These are phyloP conservation scores for Ypsolopha scabrella DNA, from an alignment of 2,888 invertebrate species.

Conservation along the genomic window DNA sequence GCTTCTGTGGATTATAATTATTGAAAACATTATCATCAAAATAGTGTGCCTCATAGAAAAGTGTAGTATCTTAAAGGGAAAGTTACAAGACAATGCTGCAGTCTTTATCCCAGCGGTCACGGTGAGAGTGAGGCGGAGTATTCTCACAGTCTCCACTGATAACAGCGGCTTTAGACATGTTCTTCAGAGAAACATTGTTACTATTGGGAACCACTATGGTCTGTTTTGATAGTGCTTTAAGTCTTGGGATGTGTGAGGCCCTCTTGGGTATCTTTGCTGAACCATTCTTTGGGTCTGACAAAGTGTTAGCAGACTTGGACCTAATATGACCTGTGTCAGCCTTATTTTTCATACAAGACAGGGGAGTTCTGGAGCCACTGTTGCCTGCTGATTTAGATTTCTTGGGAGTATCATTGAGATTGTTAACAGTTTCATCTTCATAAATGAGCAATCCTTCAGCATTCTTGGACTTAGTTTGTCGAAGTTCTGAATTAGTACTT, in stretches of 20 bases:
- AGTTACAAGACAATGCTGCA: constrained; percentile 50
- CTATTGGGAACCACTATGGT: constrained; percentile 26
- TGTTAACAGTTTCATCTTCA: constrained; percentile 56
- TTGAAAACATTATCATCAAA: not conserved
- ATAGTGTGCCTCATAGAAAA: not conserved
- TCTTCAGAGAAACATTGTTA: constrained; percentile 49
- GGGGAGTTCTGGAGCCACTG: constrained; percentile 52
- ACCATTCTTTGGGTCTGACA: constrained; percentile 27
- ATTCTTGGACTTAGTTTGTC: constrained; percentile 35
- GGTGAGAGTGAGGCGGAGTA: constrained; percentile 59
- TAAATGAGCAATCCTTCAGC: constrained; percentile 67
- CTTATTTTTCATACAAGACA: constrained; percentile 65
- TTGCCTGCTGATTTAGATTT: constrained; percentile 40
- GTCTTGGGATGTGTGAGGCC: constrained; percentile 54
- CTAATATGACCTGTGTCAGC: constrained; percentile 39
- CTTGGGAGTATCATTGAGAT: constrained; percentile 37
- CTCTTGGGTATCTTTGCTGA: constrained; percentile 33
- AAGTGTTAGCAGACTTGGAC: constrained; percentile 55
- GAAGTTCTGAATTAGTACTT: constrained; percentile 42
- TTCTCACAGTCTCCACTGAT: constrained; percentile 58
- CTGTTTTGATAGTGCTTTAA: constrained; percentile 46
- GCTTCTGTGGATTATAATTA: not conserved
- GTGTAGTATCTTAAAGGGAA: not conserved
- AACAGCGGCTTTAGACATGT: constrained; percentile 32
- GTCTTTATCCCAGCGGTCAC: constrained; percentile 63